These are phyloP conservation scores for Rhynchophorus ferrugineus DNA, from an alignment of 1,140 invertebrate species.

Conservation along the genomic window DNA sequence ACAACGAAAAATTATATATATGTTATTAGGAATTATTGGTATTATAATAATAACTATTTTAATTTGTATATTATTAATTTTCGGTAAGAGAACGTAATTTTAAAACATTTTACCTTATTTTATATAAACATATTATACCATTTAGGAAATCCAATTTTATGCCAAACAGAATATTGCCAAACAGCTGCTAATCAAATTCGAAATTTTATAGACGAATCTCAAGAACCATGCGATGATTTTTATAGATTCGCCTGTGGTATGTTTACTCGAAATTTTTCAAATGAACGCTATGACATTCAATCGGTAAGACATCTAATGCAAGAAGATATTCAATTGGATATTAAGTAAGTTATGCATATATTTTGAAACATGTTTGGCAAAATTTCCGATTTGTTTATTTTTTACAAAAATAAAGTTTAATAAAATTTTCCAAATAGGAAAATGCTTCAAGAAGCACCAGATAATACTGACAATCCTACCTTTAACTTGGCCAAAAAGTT, in stretches of 20 bases:
- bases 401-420: neutral
- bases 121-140: neutral
- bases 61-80: slow-evolving; percentile 9
- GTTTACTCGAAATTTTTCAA: slow-evolving; percentile 13
- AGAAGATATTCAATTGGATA: slow-evolving; percentile 11
- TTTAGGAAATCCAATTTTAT: slow-evolving; percentile 4
- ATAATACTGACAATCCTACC: slow-evolving; percentile 18
- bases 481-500: slow-evolving; percentile 30
- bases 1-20: slow-evolving; percentile 1
- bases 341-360: slow-evolving; percentile 10
- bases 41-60: neutral
- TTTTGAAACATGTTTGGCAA: neutral
- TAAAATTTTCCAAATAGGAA: slow-evolving; percentile 13
- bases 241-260: slow-evolving; percentile 82
- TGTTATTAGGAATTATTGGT: neutral
- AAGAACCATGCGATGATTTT: slow-evolving; percentile 83
- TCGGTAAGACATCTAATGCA: slow-evolving; percentile 11
- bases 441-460: slow-evolving; percentile 28
- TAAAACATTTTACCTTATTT: neutral
- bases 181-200: slow-evolving; percentile 16
- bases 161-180: slow-evolving; percentile 17
- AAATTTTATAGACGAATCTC: slow-evolving; percentile 60
- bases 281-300: slow-evolving; percentile 4
- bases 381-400: slow-evolving; percentile 1
- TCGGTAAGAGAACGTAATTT: slow-evolving; percentile 1